A percentile compares a stretch with the other conserved stretches of the same genome.
Conservation (phyloP, 1,140 invertebrate genomes). For the Lepidurus couesii region DNA sequence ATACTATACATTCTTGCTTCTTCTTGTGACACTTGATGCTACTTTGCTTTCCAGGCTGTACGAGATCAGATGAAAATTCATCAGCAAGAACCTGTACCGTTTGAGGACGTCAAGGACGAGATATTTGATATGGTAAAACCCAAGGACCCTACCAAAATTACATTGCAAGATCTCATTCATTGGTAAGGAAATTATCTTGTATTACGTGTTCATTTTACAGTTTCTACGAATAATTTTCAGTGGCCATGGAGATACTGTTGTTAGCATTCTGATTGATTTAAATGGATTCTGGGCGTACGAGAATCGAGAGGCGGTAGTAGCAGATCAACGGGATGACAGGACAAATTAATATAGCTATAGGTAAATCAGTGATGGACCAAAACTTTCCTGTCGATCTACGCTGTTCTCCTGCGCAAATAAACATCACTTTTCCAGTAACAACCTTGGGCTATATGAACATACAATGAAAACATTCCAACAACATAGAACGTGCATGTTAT, state of each 20-base stretch:
- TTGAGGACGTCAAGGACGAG: slow-evolving; percentile 93
- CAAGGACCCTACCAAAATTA: slow-evolving; percentile 74
- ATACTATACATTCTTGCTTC: slow-evolving; percentile 35
- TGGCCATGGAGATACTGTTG: slow-evolving; percentile 86
- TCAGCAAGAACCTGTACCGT: slow-evolving; percentile 76
- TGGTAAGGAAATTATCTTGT: slow-evolving; percentile 43
- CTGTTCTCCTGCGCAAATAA: background rate
- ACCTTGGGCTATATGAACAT: too few species aligned
- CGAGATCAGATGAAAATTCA: slow-evolving; percentile 80
- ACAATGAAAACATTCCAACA: background rate
- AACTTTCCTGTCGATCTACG: background rate
- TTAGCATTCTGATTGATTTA: slow-evolving; percentile 90
- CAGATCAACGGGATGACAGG: slow-evolving; percentile 45
- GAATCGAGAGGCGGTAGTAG: slow-evolving; percentile 72
- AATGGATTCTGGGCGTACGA: slow-evolving; percentile 96
- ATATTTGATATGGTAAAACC: slow-evolving; percentile 98
- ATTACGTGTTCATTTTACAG: background rate
- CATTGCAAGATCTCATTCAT: slow-evolving; percentile 70
- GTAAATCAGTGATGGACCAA: background rate
- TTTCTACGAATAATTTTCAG: slow-evolving; percentile 45
- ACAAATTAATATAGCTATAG: background rate
- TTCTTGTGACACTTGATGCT: slow-evolving; percentile 31
- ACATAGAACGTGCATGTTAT: background rate
- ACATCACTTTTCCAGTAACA: background rate
- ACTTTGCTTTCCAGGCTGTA: slow-evolving; percentile 59